These are phyloP conservation scores for Ericerus pela DNA, from an alignment of 1,140 invertebrate genomes.

Conservation along the genomic window DNA sequence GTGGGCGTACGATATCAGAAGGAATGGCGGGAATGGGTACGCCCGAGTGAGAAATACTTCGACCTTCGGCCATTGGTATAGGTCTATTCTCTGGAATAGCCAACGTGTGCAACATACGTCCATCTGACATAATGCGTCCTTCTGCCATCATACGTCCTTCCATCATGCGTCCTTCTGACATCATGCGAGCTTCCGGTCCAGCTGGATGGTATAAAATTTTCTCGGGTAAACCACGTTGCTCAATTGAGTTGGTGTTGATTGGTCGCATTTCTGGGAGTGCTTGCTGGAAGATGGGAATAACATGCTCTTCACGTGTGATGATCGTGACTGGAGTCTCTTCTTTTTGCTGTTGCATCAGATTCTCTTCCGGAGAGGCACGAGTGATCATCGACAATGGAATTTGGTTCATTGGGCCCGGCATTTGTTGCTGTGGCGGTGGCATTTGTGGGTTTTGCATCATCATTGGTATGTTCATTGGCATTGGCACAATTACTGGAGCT, in stretches of 20 bases:
- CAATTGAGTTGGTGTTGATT: background rate
- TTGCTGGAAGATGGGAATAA: constrained; percentile 21
- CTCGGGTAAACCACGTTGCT: constrained; percentile 12
- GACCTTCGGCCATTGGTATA: background rate
- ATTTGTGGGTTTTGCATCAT: constrained; percentile 20
- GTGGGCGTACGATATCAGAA: constrained; percentile 22
- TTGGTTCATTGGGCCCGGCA: constrained; percentile 6
- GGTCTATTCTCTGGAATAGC: constrained; percentile 15
- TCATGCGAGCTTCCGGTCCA: constrained; percentile 17
- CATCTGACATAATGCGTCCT: too few species aligned
- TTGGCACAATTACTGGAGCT: too few species aligned
- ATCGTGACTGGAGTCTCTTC: constrained; percentile 19
- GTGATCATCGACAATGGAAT: constrained; percentile 1
- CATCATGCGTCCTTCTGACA: constrained; percentile 16
- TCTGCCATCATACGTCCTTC: too few species aligned
- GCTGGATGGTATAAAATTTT: constrained; percentile 18
- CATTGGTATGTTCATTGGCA: constrained; percentile 11
- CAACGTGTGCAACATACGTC: constrained; percentile 15
- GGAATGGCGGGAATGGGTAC: constrained; percentile 18
- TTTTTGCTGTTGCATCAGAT: constrained; percentile 14
- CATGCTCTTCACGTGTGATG: constrained; percentile 22
- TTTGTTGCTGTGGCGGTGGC: constrained; percentile 1
- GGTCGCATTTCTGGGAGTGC: constrained; percentile 12
- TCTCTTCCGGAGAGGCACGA: constrained; percentile 3
- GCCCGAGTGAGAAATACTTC: background rate